Conservation (phyloP, 2,113 vertebrate genomes). For the Syngnathus typhle region DNA sequence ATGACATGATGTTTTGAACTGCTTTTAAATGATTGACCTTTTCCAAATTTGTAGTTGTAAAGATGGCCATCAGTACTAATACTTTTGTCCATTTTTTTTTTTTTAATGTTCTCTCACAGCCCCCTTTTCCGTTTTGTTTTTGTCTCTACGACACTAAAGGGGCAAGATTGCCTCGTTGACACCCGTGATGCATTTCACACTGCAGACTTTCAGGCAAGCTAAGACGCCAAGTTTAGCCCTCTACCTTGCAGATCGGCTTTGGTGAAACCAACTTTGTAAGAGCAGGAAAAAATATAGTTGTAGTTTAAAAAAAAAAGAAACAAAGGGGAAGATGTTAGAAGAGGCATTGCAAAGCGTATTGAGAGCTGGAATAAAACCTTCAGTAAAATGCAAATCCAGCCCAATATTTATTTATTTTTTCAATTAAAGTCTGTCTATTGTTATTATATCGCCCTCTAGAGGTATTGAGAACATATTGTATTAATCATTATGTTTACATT, state of each 20-base stretch:
- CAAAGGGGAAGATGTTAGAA: constrained; percentile 80
- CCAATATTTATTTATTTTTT: neutral
- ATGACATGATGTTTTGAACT: neutral
- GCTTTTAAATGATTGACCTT: too few species aligned
- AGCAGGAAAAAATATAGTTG: constrained; percentile 60
- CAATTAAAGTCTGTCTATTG: neutral
- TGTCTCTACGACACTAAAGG: constrained; percentile 28
- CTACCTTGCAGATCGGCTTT: constrained; percentile 99
- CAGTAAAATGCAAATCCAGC: neutral
- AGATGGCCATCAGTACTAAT: too few species aligned
- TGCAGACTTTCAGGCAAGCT: constrained; percentile 72
- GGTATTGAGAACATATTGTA: constrained; percentile 10
- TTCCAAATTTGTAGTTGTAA: too few species aligned
- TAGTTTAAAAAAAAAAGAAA: constrained; percentile 36
- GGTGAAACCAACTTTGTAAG: constrained; percentile 97
- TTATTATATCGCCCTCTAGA: constrained; percentile 55
- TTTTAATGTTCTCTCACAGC: neutral
- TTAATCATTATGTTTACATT: neutral
- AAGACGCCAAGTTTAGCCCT: constrained; percentile 71
- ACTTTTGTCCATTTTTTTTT: too few species aligned
- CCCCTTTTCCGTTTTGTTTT: neutral
- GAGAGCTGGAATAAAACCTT: constrained; percentile 8
- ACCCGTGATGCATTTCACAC: constrained; percentile 72
- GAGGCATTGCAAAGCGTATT: constrained; percentile 45
- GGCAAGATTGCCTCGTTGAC: constrained; percentile 55